Evolutionary conservation across 2,113 vertebrate species (phyloP), one percentile per base, ranked within the genome.

Genomic region (Oryzias melastigma): DNA sequence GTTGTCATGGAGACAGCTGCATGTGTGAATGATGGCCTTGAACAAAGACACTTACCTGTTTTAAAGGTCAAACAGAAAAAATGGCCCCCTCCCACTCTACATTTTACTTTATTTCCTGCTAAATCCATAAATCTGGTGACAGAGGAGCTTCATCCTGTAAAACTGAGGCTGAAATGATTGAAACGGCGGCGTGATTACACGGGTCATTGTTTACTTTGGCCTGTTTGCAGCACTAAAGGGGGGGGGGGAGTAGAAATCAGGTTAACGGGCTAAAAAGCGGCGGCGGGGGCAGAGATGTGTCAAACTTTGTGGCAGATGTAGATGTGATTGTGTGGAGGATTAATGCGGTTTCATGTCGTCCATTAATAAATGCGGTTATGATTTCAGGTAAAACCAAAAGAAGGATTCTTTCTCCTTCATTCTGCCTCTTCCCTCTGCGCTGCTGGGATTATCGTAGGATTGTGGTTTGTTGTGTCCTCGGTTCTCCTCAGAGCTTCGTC

Each of bases 241-340:
- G 18, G 52, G 2, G 14, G 41, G n/a, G 42, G 57, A 54, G 46
- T n/a, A n/a, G 63, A 66, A 80, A 78, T 24, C 25, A 64, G 78
- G 68, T 71, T 69, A 77, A 67, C 52, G 8, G 64, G 53, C 57
- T 56, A 7, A 14, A 69, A 35, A 10, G 63, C 45, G 40, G 43
- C 27, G 47, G 70, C 56, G 48, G 58, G 25, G 10, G 60, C 35
- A 19, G 17, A 57, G 43, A 71, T 51, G 44, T 69, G 55, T 77
- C 20, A 62, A 72, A 70, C 59, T 62, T 74, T 46, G 55, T 52
- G 71, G 43, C 76, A 80, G 73, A 84, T 77, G 70, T 45, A 57
- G 63, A 74, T 69, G 70, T 83, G 70, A 82, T 81, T 81, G 69
- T 48, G 35, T 20, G 0, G 20, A 22, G 56, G 69, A 51, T 77